Evolutionary conservation across 1,140 invertebrate genomes (phyloP).

Genomic region (Drosophila simulans): DNA sequence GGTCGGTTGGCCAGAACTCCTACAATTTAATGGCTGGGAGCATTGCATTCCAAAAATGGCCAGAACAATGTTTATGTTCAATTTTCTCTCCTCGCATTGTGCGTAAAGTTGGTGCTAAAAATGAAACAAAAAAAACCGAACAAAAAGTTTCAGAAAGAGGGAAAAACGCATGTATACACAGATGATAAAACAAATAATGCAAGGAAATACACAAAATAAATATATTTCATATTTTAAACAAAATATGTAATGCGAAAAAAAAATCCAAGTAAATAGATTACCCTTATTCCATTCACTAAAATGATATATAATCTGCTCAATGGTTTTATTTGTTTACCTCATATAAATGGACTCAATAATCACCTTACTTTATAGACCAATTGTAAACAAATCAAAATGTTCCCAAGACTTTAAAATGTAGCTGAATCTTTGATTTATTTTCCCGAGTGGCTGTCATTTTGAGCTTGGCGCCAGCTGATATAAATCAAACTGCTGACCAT

Average conservation of each 20-base stretch:
- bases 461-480: constrained; percentile 56
- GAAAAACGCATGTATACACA: background rate
- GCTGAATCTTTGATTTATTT: constrained; percentile 6
- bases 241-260: too few species aligned
- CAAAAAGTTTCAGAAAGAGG: constrained; percentile 1
- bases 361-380: background rate
- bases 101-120: constrained; percentile 57
- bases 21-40: constrained; percentile 14
- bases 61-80: constrained; percentile 66
- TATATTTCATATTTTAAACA: too few species aligned
- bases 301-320: background rate
- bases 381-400: constrained; percentile 9
- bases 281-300: background rate
- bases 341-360: constrained; percentile 9
- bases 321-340: background rate
- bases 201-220: constrained; percentile 1
- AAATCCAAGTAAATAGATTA: background rate
- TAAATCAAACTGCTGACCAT: constrained; percentile 51
- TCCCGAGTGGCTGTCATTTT: constrained; percentile 34
- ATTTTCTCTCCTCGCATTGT: constrained; percentile 44
- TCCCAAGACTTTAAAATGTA: constrained; percentile 17
- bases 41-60: constrained; percentile 61
- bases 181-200: background rate
- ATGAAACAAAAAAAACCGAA: constrained; percentile 1
- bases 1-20: constrained; percentile 5